These are phyloP conservation scores for Perccottus glenii DNA, from an alignment of 2,113 vertebrate genomes.

Conservation along the genomic window DNA sequence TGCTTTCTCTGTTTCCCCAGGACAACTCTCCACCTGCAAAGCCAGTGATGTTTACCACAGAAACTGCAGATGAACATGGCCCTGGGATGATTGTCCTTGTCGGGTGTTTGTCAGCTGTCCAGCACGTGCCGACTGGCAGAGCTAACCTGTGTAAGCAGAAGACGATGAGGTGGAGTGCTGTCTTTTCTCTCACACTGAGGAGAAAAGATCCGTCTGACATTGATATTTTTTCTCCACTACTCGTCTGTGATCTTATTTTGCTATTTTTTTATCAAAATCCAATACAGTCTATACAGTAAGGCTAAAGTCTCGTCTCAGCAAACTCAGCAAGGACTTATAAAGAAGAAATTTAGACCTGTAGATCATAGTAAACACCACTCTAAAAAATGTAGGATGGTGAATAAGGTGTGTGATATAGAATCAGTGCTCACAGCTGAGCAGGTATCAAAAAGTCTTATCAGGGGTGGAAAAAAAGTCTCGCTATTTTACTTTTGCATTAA, in stretches of 20 bases:
- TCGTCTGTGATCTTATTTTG: slow-evolving; percentile 17
- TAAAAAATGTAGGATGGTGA: not conserved
- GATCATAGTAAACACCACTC: slow-evolving; percentile 26
- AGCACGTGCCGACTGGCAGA: slow-evolving; percentile 5
- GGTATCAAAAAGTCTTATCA: too few relatives aligned
- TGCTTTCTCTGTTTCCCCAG: slow-evolving; percentile 25
- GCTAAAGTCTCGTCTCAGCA: slow-evolving; percentile 1
- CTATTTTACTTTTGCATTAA: too few relatives aligned
- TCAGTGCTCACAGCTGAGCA: too few relatives aligned
- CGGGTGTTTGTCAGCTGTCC: slow-evolving; percentile 43
- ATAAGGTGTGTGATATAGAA: too few relatives aligned
- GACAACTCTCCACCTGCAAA: slow-evolving; percentile 31
- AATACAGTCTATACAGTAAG: too few relatives aligned
- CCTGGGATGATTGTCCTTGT: slow-evolving; percentile 42
- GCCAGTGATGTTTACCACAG: slow-evolving; percentile 30
- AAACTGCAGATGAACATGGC: slow-evolving; percentile 33
- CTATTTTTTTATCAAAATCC: not conserved
- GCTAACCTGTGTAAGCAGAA: slow-evolving; percentile 48
- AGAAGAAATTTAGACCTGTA: not conserved
- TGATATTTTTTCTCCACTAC: slow-evolving; percentile 4
- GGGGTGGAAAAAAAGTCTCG: too few relatives aligned
- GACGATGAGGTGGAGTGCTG: not conserved
- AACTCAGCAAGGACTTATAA: slow-evolving; percentile 19
- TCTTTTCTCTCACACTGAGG: not conserved
- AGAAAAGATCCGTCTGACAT: slow-evolving; percentile 12